Percentiles rank a stretch among this genome's conserved stretches.
These are phyloP conservation scores for Sebastolobus altivelis DNA, from an alignment of 2,797 vertebrate species.

Conservation along the genomic window DNA sequence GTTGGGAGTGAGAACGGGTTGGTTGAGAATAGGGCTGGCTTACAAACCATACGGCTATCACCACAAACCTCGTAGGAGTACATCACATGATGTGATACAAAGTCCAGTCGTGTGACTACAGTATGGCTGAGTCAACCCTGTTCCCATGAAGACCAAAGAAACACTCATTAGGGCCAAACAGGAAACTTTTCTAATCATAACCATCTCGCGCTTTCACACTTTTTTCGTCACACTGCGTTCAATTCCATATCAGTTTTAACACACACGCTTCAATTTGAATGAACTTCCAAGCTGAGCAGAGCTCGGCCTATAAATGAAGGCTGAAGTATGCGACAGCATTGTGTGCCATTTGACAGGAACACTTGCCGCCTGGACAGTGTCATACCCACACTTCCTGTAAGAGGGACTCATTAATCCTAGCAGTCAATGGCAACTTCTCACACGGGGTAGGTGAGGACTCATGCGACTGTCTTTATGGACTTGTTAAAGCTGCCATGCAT, in stretches of 20 bases:
- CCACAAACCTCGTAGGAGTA: neutral
- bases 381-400: slow-evolving; percentile 52
- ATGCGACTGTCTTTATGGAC: slow-evolving; percentile 41
- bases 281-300: neutral
- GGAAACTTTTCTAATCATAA: neutral
- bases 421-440: slow-evolving; percentile 47
- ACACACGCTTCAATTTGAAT: slow-evolving; percentile 18
- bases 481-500: slow-evolving; percentile 56
- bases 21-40: neutral
- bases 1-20: too few relatives aligned
- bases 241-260: slow-evolving; percentile 3
- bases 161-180: neutral
- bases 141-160: neutral
- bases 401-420: slow-evolving; percentile 65
- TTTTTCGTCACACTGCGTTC: neutral
- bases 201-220: neutral
- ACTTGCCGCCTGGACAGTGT: slow-evolving; percentile 50
- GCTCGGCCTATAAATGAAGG: slow-evolving; percentile 38
- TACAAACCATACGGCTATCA: neutral
- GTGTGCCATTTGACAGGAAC: slow-evolving; percentile 46
- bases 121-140: neutral
- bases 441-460: slow-evolving; percentile 39
- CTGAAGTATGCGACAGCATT: slow-evolving; percentile 41
- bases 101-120: neutral
- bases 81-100: neutral